Conservation (phyloP, 2,797 vertebrate genomes). For the Hippoglossus hippoglossus region DNA sequence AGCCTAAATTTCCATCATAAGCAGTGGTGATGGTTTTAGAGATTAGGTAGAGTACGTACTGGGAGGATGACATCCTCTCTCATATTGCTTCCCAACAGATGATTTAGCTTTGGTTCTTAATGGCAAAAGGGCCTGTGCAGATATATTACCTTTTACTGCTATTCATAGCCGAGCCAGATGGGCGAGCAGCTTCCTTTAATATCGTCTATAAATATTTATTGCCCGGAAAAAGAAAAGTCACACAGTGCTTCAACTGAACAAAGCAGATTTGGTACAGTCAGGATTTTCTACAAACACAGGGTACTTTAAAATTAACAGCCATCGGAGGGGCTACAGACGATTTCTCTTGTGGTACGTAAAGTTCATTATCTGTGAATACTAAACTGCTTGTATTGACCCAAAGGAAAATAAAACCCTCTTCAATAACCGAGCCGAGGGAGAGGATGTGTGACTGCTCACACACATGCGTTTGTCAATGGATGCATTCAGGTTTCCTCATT, state of each 20-base stretch:
- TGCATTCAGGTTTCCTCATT: neutral
- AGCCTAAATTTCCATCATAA: neutral
- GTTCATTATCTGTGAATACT: constrained; percentile 14
- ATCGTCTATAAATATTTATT: constrained; percentile 72
- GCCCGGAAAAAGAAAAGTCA: constrained; percentile 53
- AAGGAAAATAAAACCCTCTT: constrained; percentile 4
- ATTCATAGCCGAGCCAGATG: constrained; percentile 54
- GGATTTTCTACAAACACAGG: constrained; percentile 10
- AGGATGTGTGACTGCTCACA: neutral
- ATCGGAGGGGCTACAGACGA: neutral
- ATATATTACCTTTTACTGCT: constrained; percentile 49
- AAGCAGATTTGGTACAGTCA: constrained; percentile 26
- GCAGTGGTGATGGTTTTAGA: constrained; percentile 7
- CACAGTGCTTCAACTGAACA: constrained; percentile 23
- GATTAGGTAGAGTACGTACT: constrained; percentile 7
- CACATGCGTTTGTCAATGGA: neutral
- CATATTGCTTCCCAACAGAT: constrained; percentile 20
- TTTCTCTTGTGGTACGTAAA: constrained; percentile 8
- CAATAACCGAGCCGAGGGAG: neutral
- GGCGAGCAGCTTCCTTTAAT: constrained; percentile 55
- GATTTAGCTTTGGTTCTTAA: constrained; percentile 56
- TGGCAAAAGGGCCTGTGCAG: constrained; percentile 27
- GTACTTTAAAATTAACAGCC: constrained; percentile 20
- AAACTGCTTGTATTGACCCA: constrained; percentile 3
- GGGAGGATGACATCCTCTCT: constrained; percentile 25